Conservation (phyloP, 1,140 invertebrate genomes). For the Ectropis grisescens region DNA sequence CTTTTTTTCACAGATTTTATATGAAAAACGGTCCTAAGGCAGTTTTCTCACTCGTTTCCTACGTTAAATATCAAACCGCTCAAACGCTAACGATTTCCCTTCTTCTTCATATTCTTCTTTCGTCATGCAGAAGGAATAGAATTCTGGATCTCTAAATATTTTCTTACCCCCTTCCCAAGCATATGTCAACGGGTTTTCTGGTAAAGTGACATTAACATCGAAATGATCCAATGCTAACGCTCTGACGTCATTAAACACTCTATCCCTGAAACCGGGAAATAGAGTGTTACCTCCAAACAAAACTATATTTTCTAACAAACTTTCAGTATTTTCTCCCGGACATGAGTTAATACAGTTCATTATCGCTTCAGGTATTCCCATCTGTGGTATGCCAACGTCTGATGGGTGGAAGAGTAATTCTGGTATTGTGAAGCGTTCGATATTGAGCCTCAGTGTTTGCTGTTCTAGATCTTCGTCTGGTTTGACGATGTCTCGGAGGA, state of each 20-base stretch:
- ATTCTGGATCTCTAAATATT: slow-evolving; percentile 80
- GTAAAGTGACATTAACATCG: slow-evolving; percentile 73
- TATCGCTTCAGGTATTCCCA: slow-evolving; percentile 94
- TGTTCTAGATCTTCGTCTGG: slow-evolving; percentile 76
- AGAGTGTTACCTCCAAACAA: slow-evolving; percentile 91
- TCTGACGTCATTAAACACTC: slow-evolving; percentile 86
- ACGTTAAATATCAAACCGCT: slow-evolving; percentile 78
- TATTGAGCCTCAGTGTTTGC: slow-evolving; percentile 90
- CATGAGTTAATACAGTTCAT: slow-evolving; percentile 80
- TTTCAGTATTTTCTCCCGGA: slow-evolving; percentile 83
- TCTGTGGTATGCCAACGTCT: slow-evolving; percentile 94
- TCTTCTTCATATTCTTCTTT: slow-evolving; percentile 92
- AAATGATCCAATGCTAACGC: slow-evolving; percentile 82
- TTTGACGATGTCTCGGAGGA: slow-evolving; percentile 72
- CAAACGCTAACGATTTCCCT: slow-evolving; percentile 78
- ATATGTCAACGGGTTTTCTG: slow-evolving; percentile 85
- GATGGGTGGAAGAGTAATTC: slow-evolving; percentile 96
- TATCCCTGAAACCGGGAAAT: slow-evolving; percentile 87
- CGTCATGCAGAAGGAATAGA: slow-evolving; percentile 81
- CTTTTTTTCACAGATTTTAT: too few relatives aligned
- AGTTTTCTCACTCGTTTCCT: slow-evolving; percentile 48
- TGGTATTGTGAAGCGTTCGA: slow-evolving; percentile 93
- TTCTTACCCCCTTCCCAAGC: slow-evolving; percentile 89
- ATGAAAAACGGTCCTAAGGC: too few relatives aligned
- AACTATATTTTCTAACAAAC: slow-evolving; percentile 90